Conservation (phyloP, 1,140 invertebrate genomes). For the Pomacea maculata region DNA sequence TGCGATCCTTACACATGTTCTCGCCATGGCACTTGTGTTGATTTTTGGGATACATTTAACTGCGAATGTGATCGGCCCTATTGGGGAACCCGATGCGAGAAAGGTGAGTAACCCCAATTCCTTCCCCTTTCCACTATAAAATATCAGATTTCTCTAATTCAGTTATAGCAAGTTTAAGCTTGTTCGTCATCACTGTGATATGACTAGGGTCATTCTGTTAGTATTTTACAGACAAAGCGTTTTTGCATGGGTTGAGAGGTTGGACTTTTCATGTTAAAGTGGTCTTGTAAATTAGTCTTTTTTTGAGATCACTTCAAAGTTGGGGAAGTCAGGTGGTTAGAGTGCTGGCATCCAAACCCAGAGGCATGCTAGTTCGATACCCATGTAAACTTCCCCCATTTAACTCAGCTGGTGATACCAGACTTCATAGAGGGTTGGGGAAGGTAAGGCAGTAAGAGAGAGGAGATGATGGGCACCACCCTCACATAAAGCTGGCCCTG, state of each 20-base stretch:
- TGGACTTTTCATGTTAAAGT: too few relatives aligned
- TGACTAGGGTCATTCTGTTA: not conserved
- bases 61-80: constrained; percentile 88
- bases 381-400: too few relatives aligned
- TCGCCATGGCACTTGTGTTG: constrained; percentile 85
- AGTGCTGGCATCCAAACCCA: too few relatives aligned
- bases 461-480: too few relatives aligned
- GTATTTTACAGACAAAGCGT: not conserved
- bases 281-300: too few relatives aligned
- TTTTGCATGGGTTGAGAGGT: not conserved
- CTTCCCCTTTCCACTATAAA: not conserved
- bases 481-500: too few relatives aligned
- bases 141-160: not conserved
- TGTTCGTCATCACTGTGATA: not conserved
- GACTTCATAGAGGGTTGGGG: not conserved
- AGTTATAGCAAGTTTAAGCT: not conserved
- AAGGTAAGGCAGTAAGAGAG: too few relatives aligned
- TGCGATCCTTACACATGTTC: constrained; percentile 88
- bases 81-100: constrained; percentile 85
- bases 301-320: too few relatives aligned
- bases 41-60: constrained; percentile 86
- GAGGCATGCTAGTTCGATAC: too few relatives aligned
- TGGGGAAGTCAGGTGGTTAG: too few relatives aligned
- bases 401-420: too few relatives aligned
- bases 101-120: constrained; percentile 72